A percentile compares a stretch with the other conserved stretches of the same genome.
phyloP scores from a whole-genome alignment of 2,888 invertebrate genomes.

The Drosophila neutralis region DNA sequence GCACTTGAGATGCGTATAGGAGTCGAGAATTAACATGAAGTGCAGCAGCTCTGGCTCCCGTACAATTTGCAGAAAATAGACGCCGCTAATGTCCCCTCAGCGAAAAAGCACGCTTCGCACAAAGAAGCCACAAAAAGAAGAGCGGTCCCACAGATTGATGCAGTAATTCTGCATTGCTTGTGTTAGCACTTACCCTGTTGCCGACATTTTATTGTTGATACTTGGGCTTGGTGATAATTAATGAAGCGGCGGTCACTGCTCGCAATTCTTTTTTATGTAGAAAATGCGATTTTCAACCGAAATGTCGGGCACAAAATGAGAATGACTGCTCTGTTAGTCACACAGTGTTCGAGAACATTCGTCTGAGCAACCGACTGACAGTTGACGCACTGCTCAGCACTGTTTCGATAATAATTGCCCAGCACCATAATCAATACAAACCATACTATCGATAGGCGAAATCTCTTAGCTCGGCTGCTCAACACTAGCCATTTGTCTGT shows the following conservation, averaged over 20 bases:
- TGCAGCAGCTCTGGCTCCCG: constrained; percentile 3
- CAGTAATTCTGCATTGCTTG: constrained; percentile 5
- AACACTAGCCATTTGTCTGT: constrained; percentile 39
- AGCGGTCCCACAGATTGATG: constrained; percentile 13
- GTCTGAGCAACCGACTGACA: constrained; percentile 31
- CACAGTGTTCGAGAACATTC: constrained; percentile 57
- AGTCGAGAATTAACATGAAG: constrained; percentile 12
- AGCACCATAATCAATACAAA: not conserved
- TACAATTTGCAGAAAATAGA: constrained; percentile 54
- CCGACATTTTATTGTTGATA: constrained; percentile 71
- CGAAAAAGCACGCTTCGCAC: constrained; percentile 72
- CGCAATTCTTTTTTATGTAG: constrained; percentile 45
- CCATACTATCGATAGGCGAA: constrained; percentile 22
- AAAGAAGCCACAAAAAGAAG: constrained; percentile 73
- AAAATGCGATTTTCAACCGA: constrained; percentile 66
- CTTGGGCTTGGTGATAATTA: constrained; percentile 36
- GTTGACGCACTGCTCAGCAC: constrained; percentile 31
- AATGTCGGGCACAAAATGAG: constrained; percentile 60
- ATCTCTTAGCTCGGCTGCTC: not conserved
- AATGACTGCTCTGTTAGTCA: constrained; percentile 52
- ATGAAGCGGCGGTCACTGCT: constrained; percentile 34
- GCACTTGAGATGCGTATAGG: not conserved
- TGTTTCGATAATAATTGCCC: constrained; percentile 5
- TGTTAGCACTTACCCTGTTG: constrained; percentile 65
- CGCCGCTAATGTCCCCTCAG: constrained; percentile 50